Evolutionary conservation across 2,888 invertebrate genomes (phyloP).

Genomic region (Ectobius pallidus): DNA sequence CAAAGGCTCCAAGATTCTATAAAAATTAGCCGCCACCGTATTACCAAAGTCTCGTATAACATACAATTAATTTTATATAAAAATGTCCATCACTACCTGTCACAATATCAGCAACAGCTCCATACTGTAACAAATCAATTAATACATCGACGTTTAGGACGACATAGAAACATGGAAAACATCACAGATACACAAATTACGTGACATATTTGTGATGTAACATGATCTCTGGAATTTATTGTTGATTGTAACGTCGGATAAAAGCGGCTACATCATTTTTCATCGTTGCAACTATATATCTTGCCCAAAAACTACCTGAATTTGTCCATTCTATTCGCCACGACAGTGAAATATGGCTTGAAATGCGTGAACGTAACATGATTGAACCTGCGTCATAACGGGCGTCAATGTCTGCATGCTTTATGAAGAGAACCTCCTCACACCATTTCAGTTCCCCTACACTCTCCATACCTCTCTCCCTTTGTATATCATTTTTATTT

Average conservation of each 20-base stretch:
- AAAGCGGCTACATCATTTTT: background rate
- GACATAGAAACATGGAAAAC: too few relatives aligned
- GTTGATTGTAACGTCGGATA: background rate
- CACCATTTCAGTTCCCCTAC: too few relatives aligned
- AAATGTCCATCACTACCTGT: too few relatives aligned
- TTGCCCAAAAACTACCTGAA: background rate
- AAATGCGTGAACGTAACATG: background rate
- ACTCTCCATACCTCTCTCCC: background rate
- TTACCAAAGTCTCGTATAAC: too few relatives aligned
- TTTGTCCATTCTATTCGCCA: background rate
- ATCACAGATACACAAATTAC: too few relatives aligned
- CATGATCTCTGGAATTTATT: background rate
- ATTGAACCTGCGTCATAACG: background rate
- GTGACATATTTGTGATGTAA: background rate
- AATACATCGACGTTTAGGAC: too few relatives aligned
- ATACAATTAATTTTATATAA: too few relatives aligned
- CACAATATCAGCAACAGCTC: too few relatives aligned
- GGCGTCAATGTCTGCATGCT: background rate
- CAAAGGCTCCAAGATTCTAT: too few relatives aligned
- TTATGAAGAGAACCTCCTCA: too few relatives aligned
- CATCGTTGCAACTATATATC: background rate
- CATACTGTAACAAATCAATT: too few relatives aligned
- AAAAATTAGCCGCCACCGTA: too few relatives aligned
- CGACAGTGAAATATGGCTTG: slow-evolving; percentile 2
- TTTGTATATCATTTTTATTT: background rate